phyloP scores from a whole-genome alignment of 2,797 vertebrate species.

The Manis javanica region DNA sequence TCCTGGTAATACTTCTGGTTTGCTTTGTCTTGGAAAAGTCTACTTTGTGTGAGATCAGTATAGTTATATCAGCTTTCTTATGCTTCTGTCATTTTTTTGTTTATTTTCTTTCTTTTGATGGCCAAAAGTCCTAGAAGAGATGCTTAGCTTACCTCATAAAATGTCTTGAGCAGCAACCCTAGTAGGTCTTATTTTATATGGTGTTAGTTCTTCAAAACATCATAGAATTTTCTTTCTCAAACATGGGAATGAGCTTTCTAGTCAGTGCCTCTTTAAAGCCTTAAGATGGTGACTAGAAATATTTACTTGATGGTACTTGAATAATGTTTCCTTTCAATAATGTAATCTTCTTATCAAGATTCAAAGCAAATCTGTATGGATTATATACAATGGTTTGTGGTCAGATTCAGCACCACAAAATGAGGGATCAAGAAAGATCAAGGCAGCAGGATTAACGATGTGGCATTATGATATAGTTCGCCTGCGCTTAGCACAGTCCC shows the following conservation, averaged over 20 bases:
- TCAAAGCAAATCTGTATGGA: slow-evolving; percentile 77
- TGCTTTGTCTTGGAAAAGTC: background rate
- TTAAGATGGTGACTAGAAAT: slow-evolving; percentile 27
- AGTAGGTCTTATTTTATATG: slow-evolving; percentile 51
- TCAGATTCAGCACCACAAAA: slow-evolving; percentile 68
- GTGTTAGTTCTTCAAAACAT: slow-evolving; percentile 57
- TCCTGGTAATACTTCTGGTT: background rate
- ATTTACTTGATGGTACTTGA: slow-evolving; percentile 75
- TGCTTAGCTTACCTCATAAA: slow-evolving; percentile 36
- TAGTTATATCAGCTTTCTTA: background rate
- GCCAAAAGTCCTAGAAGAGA: background rate
- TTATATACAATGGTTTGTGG: slow-evolving; percentile 74
- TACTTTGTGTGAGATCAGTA: background rate
- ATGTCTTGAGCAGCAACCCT: background rate
- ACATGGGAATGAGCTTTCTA: slow-evolving; percentile 52
- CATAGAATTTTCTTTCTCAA: slow-evolving; percentile 40
- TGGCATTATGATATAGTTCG: background rate
- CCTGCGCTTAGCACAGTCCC: background rate
- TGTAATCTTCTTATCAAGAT: slow-evolving; percentile 73
- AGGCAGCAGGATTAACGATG: background rate
- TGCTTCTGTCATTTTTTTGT: slow-evolving; percentile 24
- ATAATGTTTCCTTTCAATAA: slow-evolving; percentile 75
- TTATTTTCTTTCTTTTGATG: background rate
- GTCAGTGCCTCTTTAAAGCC: slow-evolving; percentile 49
- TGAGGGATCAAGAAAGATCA: slow-evolving; percentile 38